Conservation (phyloP, 2,113 vertebrate genomes). For the Sinocyclocheilus maitianheensis region DNA sequence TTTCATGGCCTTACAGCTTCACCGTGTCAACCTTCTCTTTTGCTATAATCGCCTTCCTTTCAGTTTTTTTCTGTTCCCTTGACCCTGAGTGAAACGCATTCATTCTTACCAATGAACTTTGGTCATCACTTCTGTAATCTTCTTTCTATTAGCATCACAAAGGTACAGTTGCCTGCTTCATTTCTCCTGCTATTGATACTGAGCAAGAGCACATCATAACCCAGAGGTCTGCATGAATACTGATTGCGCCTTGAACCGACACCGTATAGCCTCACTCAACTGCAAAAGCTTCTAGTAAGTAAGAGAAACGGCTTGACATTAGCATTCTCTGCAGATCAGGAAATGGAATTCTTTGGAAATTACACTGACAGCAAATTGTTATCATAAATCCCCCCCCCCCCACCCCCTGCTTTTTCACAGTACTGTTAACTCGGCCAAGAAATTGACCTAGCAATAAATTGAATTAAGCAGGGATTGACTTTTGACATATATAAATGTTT, state of each 20-base stretch:
- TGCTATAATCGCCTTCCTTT: neutral
- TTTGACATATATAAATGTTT: constrained; percentile 42
- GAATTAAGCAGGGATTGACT: constrained; percentile 46
- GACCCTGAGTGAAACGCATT: neutral
- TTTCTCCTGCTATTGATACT: neutral
- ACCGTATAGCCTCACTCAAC: neutral
- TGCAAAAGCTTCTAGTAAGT: neutral
- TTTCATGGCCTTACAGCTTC: neutral
- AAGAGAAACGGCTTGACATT: constrained; percentile 10
- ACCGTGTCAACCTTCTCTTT: neutral
- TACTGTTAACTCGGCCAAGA: constrained; percentile 46
- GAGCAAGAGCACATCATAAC: constrained; percentile 35
- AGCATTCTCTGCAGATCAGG: constrained; percentile 13
- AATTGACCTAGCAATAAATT: constrained; percentile 45
- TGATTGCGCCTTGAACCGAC: constrained; percentile 7
- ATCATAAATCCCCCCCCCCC: neutral
- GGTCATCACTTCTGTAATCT: constrained; percentile 29
- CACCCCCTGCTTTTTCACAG: constrained; percentile 12
- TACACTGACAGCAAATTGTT: constrained; percentile 37
- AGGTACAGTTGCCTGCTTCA: constrained; percentile 7
- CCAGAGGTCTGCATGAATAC: constrained; percentile 44
- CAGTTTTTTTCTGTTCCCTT: constrained; percentile 17
- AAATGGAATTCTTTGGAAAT: constrained; percentile 41
- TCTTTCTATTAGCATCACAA: constrained; percentile 35
- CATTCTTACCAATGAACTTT: constrained; percentile 31